A percentile compares a stretch with the other conserved stretches of the same genome.
phyloP scores from a whole-genome alignment of 2,888 invertebrate species.

The Crepidodera aurea region DNA sequence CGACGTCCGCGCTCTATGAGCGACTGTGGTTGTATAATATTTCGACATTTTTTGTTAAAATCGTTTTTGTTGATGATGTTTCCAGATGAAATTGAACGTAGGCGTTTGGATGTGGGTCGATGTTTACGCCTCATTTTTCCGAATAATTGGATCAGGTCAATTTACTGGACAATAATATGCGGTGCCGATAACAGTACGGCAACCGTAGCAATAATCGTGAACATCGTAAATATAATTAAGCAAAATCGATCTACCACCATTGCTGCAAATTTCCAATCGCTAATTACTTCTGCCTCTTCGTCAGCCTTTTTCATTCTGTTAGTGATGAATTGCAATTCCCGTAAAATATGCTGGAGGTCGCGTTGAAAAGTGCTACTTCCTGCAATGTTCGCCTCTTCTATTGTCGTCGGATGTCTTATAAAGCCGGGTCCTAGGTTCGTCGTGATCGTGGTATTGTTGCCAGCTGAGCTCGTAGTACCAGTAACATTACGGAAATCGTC shows the following conservation, averaged over 20 bases:
- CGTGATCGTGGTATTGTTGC: conserved; percentile 58
- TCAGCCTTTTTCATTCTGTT: conserved; percentile 93
- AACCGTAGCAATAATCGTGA: conserved; percentile 92
- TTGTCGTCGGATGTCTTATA: conserved; percentile 77
- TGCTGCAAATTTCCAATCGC: conserved; percentile 98
- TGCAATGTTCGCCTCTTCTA: conserved; percentile 69
- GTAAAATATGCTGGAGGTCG: conserved; percentile 89
- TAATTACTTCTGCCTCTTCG: conserved; percentile 90
- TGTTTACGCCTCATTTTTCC: not conserved
- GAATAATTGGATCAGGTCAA: not conserved
- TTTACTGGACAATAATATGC: conserved; percentile 91
- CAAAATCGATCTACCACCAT: conserved; percentile 98
- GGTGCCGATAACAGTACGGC: conserved; percentile 91
- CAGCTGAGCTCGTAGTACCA: conserved; percentile 63
- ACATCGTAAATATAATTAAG: conserved; percentile 93
- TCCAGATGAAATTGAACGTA: not conserved
- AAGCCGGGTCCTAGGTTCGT: conserved; percentile 63
- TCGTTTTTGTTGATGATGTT: not conserved
- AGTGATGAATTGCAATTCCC: conserved; percentile 94
- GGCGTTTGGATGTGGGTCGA: conserved; percentile 4
- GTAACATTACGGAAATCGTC: conserved; percentile 88
- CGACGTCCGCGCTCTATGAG: conserved; percentile 27
- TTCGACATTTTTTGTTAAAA: conserved; percentile 3
- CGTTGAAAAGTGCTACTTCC: conserved; percentile 71
- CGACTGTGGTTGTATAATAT: not conserved